Percentiles rank a stretch among this genome's conserved stretches.
Conservation (phyloP, 1,140 invertebrate species). For the Bombus balteatus region DNA sequence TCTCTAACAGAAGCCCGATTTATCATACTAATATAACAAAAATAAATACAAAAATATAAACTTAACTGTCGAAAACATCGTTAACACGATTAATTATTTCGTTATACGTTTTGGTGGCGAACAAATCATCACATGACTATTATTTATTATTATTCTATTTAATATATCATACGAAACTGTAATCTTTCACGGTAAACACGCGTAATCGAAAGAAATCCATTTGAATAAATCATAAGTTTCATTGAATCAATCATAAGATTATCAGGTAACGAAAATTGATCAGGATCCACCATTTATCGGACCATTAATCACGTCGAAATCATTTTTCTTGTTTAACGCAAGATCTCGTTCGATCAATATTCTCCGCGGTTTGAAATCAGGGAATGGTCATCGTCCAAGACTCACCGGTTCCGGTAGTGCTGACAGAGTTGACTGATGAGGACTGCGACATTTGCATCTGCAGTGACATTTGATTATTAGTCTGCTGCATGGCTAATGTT, state of each 20-base stretch:
- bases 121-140: not conserved
- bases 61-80: no score
- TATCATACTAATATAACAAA: not conserved
- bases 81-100: not conserved
- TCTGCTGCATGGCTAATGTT: constrained; percentile 85
- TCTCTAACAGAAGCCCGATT: not conserved
- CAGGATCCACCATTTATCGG: not conserved
- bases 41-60: not conserved
- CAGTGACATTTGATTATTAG: constrained; percentile 82
- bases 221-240: not conserved
- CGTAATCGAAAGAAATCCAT: not conserved
- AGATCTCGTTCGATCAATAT: not conserved
- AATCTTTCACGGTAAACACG: not conserved
- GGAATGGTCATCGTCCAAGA: constrained; percentile 8
- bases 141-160: not conserved
- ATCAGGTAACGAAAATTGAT: not conserved
- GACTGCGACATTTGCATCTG: constrained; percentile 83
- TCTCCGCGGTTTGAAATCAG: not conserved
- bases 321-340: not conserved
- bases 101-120: not conserved
- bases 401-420: constrained; percentile 76
- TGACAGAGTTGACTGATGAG: constrained; percentile 78
- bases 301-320: not conserved
- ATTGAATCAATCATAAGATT: not conserved
- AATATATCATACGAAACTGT: not conserved